Conservation (phyloP, 2,888 invertebrate species). For the Sesia apiformis region DNA sequence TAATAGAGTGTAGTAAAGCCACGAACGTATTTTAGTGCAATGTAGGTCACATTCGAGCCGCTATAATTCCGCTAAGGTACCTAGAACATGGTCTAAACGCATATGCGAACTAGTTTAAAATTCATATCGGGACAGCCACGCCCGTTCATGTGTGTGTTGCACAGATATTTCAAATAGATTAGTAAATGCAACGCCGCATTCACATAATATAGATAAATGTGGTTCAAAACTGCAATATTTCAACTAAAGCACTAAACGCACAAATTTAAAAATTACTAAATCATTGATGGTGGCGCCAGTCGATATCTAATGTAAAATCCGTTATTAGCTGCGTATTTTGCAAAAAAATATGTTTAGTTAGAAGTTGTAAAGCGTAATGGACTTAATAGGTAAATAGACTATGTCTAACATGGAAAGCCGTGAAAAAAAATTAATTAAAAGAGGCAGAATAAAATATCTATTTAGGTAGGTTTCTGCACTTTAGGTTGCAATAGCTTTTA, state of each 20-base stretch:
- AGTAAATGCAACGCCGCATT: neutral
- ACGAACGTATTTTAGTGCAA: conserved; percentile 10
- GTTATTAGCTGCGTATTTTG: too few relatives aligned
- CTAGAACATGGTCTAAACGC: conserved; percentile 11
- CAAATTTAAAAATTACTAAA: too few relatives aligned
- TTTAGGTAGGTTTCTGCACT: too few relatives aligned
- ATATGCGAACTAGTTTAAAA: conserved; percentile 40
- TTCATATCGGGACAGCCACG: conserved; percentile 53
- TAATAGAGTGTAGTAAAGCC: neutral
- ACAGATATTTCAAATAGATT: conserved; percentile 9
- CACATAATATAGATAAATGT: conserved; percentile 11
- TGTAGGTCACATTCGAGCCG: conserved; percentile 43
- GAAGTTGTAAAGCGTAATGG: too few relatives aligned
- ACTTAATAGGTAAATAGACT: too few relatives aligned
- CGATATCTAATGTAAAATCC: too few relatives aligned
- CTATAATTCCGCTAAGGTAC: conserved; percentile 5
- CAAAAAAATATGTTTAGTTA: too few relatives aligned
- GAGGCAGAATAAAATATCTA: too few relatives aligned
- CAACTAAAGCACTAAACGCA: conserved; percentile 10
- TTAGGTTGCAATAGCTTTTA: too few relatives aligned
- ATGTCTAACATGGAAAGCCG: too few relatives aligned
- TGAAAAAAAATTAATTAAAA: too few relatives aligned
- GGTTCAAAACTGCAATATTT: conserved; percentile 28
- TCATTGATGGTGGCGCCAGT: too few relatives aligned
- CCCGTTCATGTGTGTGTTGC: conserved; percentile 25